These are phyloP conservation scores for Vanessa atalanta DNA, from an alignment of 1,140 invertebrate species.

Conservation along the genomic window DNA sequence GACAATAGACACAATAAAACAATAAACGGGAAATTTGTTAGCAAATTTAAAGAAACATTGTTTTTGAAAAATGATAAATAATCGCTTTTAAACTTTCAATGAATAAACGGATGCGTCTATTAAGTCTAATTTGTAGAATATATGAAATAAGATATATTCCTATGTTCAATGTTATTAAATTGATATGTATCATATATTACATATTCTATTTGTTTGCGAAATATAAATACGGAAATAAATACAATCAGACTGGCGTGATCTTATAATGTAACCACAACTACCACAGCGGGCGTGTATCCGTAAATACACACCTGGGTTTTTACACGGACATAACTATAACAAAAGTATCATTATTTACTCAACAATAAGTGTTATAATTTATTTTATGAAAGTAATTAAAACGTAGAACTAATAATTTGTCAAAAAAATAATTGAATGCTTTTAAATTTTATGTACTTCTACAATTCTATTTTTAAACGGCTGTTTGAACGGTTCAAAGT, in stretches of 20 bases:
- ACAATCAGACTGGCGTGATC: constrained; percentile 23
- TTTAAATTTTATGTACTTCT: too few species aligned
- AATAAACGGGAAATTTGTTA: not conserved
- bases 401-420: too few species aligned
- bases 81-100: constrained; percentile 1
- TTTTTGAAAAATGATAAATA: not conserved
- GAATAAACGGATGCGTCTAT: not conserved
- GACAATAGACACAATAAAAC: constrained; percentile 17
- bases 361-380: too few species aligned
- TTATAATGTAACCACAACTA: constrained; percentile 29
- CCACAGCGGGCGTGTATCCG: constrained; percentile 29
- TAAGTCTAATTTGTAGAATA: not conserved
- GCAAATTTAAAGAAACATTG: not conserved
- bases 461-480: too few species aligned
- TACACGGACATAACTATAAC: not conserved
- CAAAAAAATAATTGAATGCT: too few species aligned
- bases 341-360: too few species aligned
- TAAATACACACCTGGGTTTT: constrained; percentile 16
- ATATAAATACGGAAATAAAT: constrained; percentile 33
- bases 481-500: too few species aligned
- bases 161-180: not conserved
- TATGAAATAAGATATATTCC: not conserved
- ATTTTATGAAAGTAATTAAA: too few species aligned
- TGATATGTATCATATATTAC: not conserved
- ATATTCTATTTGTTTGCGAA: constrained; percentile 1